phyloP scores from a whole-genome alignment of 2,888 invertebrate species.

The Mythimna loreyi region DNA sequence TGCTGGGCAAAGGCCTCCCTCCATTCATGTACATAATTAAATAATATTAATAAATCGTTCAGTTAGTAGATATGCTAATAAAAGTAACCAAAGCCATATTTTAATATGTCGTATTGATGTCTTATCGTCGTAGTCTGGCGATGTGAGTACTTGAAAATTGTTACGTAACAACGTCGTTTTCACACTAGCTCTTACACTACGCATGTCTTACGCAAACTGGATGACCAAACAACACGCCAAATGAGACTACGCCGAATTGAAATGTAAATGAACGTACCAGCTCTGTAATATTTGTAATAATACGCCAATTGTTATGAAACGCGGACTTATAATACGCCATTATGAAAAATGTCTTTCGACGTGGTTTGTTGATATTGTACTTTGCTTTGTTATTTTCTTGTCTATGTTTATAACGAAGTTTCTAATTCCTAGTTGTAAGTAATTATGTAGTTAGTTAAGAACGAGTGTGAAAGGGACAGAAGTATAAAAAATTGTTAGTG shows the following conservation, averaged over 20 bases:
- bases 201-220: constrained; percentile 54
- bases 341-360: not conserved
- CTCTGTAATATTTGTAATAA: not conserved
- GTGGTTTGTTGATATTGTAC: constrained; percentile 5
- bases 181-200: constrained; percentile 48
- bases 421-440: constrained; percentile 28
- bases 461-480: constrained; percentile 43
- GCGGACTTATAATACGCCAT: constrained; percentile 20
- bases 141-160: constrained; percentile 5
- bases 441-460: constrained; percentile 23
- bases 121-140: constrained; percentile 9
- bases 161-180: constrained; percentile 37
- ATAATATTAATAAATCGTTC: no score
- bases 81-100: no score
- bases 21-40: no score
- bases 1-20: no score
- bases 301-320: constrained; percentile 17
- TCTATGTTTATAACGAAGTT: constrained; percentile 3
- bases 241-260: constrained; percentile 13
- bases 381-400: not conserved
- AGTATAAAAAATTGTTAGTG: constrained; percentile 49
- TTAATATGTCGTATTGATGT: not conserved
- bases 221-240: not conserved
- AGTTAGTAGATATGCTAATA: no score
- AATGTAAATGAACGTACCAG: not conserved